These are phyloP conservation scores for Trissolcus japonicus DNA, from an alignment of 2,888 invertebrate genomes.

Conservation along the genomic window DNA sequence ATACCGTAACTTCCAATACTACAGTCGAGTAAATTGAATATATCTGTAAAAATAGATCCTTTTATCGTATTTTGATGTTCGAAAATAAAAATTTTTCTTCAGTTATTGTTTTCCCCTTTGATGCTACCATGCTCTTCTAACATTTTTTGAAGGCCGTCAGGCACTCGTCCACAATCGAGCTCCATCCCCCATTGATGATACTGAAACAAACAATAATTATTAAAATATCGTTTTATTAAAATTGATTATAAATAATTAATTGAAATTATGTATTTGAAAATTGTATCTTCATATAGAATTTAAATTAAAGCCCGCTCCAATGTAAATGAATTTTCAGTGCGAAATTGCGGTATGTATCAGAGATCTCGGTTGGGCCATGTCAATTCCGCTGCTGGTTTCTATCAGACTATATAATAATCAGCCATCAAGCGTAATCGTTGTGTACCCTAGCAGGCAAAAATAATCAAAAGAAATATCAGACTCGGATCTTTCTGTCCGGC, in stretches of 20 bases:
- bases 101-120: slow-evolving; percentile 45
- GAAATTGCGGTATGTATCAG: not conserved
- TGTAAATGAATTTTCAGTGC: no score
- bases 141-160: slow-evolving; percentile 86
- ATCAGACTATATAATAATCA: not conserved
- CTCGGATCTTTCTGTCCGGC: not conserved
- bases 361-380: not conserved
- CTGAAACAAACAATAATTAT: slow-evolving; percentile 77
- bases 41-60: slow-evolving; percentile 4
- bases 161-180: slow-evolving; percentile 87
- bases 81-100: not conserved
- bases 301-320: no score
- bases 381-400: not conserved
- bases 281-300: slow-evolving; percentile 2
- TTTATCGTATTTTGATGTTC: not conserved
- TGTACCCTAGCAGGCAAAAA: slow-evolving; percentile 11
- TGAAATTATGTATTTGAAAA: slow-evolving; percentile 51
- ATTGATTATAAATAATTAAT: not conserved
- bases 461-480: slow-evolving; percentile 9
- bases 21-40: no score
- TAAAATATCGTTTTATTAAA: not conserved
- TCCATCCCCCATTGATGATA: slow-evolving; percentile 89
- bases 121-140: slow-evolving; percentile 83
- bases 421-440: slow-evolving; percentile 14
- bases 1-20: not conserved